Evolutionary conservation across 2,888 invertebrate genomes (phyloP).

Genomic region (Coecobrya sp.): DNA sequence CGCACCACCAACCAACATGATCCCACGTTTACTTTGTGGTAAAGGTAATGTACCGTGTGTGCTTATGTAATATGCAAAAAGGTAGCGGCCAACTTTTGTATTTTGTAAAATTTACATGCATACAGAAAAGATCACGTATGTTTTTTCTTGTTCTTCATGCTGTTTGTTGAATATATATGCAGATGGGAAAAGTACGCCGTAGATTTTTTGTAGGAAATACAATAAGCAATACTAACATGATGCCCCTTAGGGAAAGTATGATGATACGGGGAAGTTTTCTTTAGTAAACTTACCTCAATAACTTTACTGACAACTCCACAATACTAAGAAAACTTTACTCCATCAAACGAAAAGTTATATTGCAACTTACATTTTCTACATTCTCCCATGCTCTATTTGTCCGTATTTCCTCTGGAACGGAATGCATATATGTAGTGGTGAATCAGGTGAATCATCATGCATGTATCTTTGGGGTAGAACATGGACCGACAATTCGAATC

Average conservation of each 20-base stretch:
- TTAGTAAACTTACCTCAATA: conserved; percentile 70
- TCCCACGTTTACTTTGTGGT: conserved; percentile 20
- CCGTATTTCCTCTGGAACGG: too few relatives aligned
- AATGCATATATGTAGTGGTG: too few relatives aligned
- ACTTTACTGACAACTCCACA: conserved; percentile 50
- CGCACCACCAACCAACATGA: background rate
- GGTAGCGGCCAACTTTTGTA: background rate
- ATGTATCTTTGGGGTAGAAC: too few relatives aligned
- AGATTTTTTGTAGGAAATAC: conserved; percentile 24
- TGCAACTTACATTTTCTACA: conserved; percentile 6
- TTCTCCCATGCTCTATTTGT: background rate
- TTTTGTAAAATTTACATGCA: conserved; percentile 25
- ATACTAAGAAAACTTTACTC: conserved; percentile 64
- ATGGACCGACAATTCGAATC: background rate
- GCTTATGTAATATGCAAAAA: conserved; percentile 12
- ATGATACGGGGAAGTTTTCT: conserved; percentile 45
- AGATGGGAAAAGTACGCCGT: conserved; percentile 1
- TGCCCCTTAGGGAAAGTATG: conserved; percentile 49
- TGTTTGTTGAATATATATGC: conserved; percentile 1
- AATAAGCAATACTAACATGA: conserved; percentile 27
- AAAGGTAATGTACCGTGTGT: conserved; percentile 58
- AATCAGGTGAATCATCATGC: conserved; percentile 25
- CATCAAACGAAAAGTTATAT: conserved; percentile 36
- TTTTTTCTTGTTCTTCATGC: background rate
- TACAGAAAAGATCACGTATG: conserved; percentile 32